phyloP scores from a whole-genome alignment of 2,888 invertebrate species.

The Lithophane leautieri region DNA sequence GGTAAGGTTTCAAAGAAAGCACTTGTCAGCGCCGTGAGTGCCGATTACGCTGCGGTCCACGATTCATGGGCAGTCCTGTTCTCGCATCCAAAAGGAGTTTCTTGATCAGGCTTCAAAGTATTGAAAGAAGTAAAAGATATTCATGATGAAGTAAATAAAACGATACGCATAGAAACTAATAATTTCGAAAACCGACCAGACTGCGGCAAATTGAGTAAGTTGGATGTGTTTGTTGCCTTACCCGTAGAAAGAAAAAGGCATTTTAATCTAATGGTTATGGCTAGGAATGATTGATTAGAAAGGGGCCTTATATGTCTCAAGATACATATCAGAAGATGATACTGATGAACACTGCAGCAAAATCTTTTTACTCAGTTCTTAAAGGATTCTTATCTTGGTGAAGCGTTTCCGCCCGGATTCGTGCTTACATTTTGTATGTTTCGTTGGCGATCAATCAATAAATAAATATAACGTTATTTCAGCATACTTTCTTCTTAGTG shows the following conservation, averaged over 20 bases:
- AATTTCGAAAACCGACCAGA: background rate
- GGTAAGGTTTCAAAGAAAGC: background rate
- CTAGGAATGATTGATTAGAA: background rate
- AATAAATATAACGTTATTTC: background rate
- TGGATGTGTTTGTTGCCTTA: background rate
- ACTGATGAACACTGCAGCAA: background rate
- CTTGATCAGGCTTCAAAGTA: background rate
- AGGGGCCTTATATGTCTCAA: background rate
- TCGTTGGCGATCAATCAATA: background rate
- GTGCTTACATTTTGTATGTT: background rate
- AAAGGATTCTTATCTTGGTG: background rate
- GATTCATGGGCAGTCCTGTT: background rate
- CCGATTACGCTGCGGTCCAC: background rate
- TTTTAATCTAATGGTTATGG: background rate
- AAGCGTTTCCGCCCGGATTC: background rate
- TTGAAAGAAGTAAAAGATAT: background rate
- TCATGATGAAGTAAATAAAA: background rate
- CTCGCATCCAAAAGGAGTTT: no score
- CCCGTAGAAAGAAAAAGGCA: background rate
- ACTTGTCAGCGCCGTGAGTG: background rate
- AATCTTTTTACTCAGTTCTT: background rate
- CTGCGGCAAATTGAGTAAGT: background rate
- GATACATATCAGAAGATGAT: background rate
- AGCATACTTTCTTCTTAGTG: background rate
- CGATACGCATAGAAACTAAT: background rate